Evolutionary conservation across 2,888 invertebrate species (phyloP).

Genomic region (Melanostoma mellinum): DNA sequence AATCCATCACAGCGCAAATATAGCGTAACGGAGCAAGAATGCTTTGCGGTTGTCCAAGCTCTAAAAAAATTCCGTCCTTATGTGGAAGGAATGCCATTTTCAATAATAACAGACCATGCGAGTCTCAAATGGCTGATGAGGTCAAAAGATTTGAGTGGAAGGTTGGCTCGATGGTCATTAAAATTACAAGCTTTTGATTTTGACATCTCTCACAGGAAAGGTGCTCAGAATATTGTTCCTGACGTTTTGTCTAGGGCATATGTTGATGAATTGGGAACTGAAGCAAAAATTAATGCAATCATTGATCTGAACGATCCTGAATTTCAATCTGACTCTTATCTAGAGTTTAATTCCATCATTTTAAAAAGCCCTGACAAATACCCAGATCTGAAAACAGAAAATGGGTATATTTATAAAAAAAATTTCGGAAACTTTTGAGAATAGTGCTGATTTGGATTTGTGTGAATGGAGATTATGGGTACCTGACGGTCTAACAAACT

Average conservation of each 20-base stretch:
- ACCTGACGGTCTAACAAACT: not conserved
- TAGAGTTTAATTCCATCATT: conserved; percentile 7
- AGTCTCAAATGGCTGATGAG: conserved; percentile 59
- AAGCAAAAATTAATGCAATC: not conserved
- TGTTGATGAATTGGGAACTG: conserved; percentile 5
- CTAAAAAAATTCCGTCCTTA: conserved; percentile 53
- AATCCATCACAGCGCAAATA: not conserved
- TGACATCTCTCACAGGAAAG: conserved; percentile 73
- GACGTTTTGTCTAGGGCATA: conserved; percentile 72
- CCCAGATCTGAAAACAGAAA: not conserved
- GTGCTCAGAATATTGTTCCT: conserved; percentile 71
- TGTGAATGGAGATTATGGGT: conserved; percentile 6
- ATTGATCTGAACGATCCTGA: not conserved
- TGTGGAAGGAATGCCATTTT: conserved; percentile 50
- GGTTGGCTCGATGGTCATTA: conserved; percentile 74
- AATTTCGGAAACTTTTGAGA: not conserved
- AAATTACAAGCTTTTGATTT: conserved; percentile 73
- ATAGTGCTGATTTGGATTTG: not conserved
- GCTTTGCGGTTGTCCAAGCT: conserved; percentile 19
- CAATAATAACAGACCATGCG: conserved; percentile 54
- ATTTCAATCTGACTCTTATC: not conserved
- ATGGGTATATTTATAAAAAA: not conserved
- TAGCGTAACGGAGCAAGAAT: not conserved
- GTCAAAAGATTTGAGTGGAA: conserved; percentile 56
- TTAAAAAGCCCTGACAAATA: not conserved